These are phyloP conservation scores for Bufotes viridis DNA, from an alignment of 2,797 vertebrate species.

Conservation along the genomic window DNA sequence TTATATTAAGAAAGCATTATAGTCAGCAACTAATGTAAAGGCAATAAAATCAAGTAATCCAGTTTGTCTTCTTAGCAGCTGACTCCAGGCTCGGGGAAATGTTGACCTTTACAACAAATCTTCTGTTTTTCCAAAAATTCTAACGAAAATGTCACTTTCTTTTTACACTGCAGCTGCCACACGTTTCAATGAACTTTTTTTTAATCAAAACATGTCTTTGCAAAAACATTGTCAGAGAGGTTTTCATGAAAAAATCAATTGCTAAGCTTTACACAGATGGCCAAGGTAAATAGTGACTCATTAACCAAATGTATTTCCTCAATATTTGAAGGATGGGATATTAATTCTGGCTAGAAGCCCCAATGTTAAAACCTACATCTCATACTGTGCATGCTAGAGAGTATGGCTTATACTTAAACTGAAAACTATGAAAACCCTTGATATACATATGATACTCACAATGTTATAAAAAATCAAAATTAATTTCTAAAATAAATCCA, in stretches of 20 bases:
- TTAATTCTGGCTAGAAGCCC: background rate
- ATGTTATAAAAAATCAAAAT: too few relatives aligned
- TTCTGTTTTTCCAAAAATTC: slow-evolving; percentile 44
- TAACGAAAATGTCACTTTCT: slow-evolving; percentile 28
- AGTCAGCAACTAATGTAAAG: background rate
- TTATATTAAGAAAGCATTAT: background rate
- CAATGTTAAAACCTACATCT: background rate
- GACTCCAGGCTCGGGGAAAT: slow-evolving; percentile 43
- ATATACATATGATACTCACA: too few relatives aligned
- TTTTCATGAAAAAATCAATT: slow-evolving; percentile 12
- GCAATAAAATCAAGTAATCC: slow-evolving; percentile 1
- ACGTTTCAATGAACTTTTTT: slow-evolving; percentile 1
- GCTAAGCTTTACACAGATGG: background rate
- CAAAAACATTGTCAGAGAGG: background rate
- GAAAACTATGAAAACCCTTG: too few relatives aligned
- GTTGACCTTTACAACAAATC: slow-evolving; percentile 50
- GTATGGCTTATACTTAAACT: too few relatives aligned
- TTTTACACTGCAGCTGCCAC: background rate
- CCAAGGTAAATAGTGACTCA: background rate
- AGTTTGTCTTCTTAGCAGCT: background rate
- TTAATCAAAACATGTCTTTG: background rate
- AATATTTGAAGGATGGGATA: background rate
- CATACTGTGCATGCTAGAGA: too few relatives aligned
- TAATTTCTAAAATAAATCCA: too few relatives aligned
- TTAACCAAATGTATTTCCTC: background rate